Base-by-base conservation (phyloP, 2,888 invertebrate species). In the Rugalucina vietnamica region DNA sequence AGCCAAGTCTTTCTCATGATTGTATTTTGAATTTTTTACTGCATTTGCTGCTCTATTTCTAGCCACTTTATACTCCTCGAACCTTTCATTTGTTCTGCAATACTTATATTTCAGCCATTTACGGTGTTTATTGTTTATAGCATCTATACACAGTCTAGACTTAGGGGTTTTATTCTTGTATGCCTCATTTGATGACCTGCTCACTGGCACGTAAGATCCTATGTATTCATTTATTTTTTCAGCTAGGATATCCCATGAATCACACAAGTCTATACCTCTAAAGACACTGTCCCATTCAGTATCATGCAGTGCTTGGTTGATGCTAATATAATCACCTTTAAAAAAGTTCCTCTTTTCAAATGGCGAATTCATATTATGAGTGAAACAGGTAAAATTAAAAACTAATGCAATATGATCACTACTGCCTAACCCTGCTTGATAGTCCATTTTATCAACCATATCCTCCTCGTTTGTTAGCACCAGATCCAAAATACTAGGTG, bases 1-100 rank as follows among this genome's bases (percentile, higher is more conserved):
- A 27, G 74, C 79, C 2, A 79, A 18, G 32, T 32, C 39, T 29
- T 54, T 74, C n/a, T 74, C 74, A 54, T 39, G 54, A 21, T 21
- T 24, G 34, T 54, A 74, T 54, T 21, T 34, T 1, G 24, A 74
- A 2, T 24, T 54, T 34, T n/a, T 54, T 0, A 54, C 27, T 0
- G n/a, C 12, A 1, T 18, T 12, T 1, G 32, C 34, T 0, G 39
- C 74, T 1, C 8, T 5, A 5, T 74, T 54, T 36, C 74, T 1
- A 24, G 54, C 74, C 21, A n/a, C 21, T n/a, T 71, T 37, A 18
- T 71, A 71, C 4, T 12, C 27, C 39, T n/a, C 4, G 14, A 50
- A 54, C 1, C 34, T 50, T 8, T 43, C 29, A 29, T 49, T 34
- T 8, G 73, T 49, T 73, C 32, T 49, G 50, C 73, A 73, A 39